Conservation (phyloP, 1,140 invertebrate species). For the Halesus radiatus region DNA sequence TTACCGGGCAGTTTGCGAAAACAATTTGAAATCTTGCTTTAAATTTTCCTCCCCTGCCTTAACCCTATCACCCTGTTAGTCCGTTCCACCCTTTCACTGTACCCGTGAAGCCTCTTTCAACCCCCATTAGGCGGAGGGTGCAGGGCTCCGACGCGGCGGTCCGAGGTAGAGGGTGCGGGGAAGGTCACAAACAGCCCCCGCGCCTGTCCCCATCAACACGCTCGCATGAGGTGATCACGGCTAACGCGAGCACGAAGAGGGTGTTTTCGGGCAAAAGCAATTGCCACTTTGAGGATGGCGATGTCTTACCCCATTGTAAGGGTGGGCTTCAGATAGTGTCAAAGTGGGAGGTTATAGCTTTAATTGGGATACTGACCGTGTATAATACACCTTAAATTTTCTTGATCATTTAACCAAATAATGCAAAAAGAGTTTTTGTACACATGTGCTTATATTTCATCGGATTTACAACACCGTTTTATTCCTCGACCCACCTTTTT, state of each 20-base stretch:
- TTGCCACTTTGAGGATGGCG: background rate
- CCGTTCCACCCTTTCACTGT: constrained; percentile 26
- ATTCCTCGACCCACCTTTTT: no score
- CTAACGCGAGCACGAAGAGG: background rate
- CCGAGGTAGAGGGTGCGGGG: background rate
- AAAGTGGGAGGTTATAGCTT: no score
- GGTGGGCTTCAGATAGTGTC: no score
- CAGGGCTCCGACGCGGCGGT: background rate
- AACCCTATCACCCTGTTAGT: constrained; percentile 12
- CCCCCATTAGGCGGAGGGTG: background rate
- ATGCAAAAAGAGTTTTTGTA: no score
- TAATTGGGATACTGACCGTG: no score
- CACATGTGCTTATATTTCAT: no score
- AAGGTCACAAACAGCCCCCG: constrained; percentile 16
- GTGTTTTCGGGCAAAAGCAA: constrained; percentile 7
- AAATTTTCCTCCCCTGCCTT: background rate
- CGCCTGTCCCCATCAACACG: constrained; percentile 4
- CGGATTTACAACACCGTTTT: no score
- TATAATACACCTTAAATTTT: no score
- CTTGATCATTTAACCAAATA: no score
- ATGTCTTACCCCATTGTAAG: background rate
- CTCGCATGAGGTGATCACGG: constrained; percentile 20
- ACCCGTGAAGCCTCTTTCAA: constrained; percentile 18
- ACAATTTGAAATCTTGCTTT: no score
- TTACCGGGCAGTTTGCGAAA: no score